A percentile compares a stretch with the other conserved stretches of the same genome.
phyloP scores from a whole-genome alignment of 2,797 vertebrate species.

The Eulemur rubriventer region DNA sequence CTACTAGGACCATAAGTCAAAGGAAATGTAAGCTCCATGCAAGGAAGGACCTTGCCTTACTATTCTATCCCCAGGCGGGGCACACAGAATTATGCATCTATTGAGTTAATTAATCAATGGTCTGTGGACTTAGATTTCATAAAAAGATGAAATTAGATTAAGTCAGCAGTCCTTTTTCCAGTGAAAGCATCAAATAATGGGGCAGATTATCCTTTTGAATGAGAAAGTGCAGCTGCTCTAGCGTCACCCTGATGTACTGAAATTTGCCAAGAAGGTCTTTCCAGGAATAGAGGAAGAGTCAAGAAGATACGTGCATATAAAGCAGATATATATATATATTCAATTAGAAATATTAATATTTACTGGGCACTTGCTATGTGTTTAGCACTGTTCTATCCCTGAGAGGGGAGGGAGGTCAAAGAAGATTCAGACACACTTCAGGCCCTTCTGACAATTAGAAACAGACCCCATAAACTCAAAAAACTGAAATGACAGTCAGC shows the following conservation, averaged over 20 bases:
- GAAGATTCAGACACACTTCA: neutral
- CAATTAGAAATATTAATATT: neutral
- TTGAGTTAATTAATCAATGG: neutral
- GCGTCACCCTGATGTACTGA: conserved; percentile 7
- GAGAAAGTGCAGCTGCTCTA: neutral
- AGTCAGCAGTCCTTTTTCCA: conserved; percentile 10
- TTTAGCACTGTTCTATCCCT: neutral
- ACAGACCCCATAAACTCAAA: neutral
- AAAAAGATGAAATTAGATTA: conserved; percentile 9
- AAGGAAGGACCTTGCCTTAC: neutral
- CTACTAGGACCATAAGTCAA: neutral
- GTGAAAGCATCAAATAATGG: neutral
- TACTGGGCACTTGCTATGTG: neutral
- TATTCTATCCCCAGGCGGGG: neutral
- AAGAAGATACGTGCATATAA: neutral
- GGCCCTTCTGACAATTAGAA: neutral
- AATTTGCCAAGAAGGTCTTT: neutral
- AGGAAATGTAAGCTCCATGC: neutral
- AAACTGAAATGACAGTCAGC: neutral
- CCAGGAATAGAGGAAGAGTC: conserved; percentile 5
- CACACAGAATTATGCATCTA: neutral
- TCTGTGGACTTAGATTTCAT: neutral
- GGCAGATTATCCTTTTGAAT: neutral
- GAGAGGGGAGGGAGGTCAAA: neutral
- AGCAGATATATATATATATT: neutral